Base-by-base conservation (phyloP, 2,797 vertebrate species). In the Cynopterus sphinx region DNA sequence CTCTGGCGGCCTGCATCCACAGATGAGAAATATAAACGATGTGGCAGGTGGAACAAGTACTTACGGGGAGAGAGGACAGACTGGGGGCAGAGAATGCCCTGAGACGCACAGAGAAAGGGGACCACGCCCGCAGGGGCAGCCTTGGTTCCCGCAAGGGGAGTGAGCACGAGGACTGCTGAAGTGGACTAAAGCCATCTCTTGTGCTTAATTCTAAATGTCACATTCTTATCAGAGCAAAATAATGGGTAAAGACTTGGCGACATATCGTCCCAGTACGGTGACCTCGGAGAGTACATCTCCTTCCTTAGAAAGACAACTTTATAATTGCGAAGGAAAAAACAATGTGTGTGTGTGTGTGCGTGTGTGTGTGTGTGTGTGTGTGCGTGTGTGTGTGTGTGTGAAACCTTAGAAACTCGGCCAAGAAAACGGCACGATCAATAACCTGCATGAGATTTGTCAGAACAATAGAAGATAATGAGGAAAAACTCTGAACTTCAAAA, bases 1-100 rank as follows among this genome's bases (percentile, higher is more conserved):
- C 73, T 85, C 85, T 75, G 82, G 82, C 91, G 77, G 77, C 75
- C 75, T 78, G 61, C 65, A 86, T 90, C 77, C 90, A 96, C 88
- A 93, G 46, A 33, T 53, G 43, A 93, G 51, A 85, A 84, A 63
- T 46, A 55, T 0, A 74, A 63, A 82, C 39, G 57, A 86, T 5
- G 11, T 51, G 28, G 63, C 84, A 90, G 87, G 39, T 90, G 36
- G 71, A 5, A 82, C 0, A 1, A 49, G 46, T 33, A 31, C 24
- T 2, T 49, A 5, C 1, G 12, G 53, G 49, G 39, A 43, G 19
- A 71, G 16, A 36, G 63, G 46, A 55, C 0, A n/a, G 51, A 7
- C 5, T 13, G 55, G 55, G 28, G 43, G 31, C 33, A 73, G 28
- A 33, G 21, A 0, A 2, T 11, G 70, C 26, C 36, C 57, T 3